phyloP scores from a whole-genome alignment of 2,113 vertebrate species.

The Bubo blakistoni region DNA sequence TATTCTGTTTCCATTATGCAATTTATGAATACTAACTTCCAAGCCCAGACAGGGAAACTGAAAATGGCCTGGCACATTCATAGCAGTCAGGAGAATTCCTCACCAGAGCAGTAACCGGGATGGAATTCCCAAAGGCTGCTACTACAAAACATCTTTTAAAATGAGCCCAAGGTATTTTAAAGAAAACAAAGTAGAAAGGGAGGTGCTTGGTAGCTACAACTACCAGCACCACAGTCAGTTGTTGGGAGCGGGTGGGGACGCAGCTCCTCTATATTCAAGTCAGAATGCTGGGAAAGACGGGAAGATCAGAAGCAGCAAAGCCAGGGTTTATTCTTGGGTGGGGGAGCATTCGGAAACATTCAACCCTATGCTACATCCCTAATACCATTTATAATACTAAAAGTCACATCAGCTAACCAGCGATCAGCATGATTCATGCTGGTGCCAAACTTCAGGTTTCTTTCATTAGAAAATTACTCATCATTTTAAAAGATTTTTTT shows the following conservation, averaged over 20 bases:
- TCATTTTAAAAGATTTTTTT: constrained; percentile 19
- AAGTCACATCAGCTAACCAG: neutral
- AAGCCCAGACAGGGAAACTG: neutral
- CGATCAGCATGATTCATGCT: neutral
- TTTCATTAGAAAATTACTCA: constrained; percentile 28
- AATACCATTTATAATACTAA: neutral
- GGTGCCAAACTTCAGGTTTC: neutral
- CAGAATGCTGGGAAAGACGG: neutral
- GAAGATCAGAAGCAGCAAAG: neutral
- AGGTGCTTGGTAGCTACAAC: neutral
- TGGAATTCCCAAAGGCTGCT: neutral
- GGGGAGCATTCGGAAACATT: neutral
- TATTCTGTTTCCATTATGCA: neutral
- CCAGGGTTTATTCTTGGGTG: neutral
- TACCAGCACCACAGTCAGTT: neutral
- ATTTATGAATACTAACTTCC: neutral
- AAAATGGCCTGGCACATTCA: neutral
- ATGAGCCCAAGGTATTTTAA: neutral
- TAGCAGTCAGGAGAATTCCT: neutral
- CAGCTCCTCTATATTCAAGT: neutral
- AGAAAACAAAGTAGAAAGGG: neutral
- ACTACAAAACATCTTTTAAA: neutral
- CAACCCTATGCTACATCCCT: neutral
- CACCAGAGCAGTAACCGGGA: neutral
- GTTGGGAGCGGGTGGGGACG: neutral